phyloP scores from a whole-genome alignment of 1,140 invertebrate genomes.

The Microplitis mediator region DNA sequence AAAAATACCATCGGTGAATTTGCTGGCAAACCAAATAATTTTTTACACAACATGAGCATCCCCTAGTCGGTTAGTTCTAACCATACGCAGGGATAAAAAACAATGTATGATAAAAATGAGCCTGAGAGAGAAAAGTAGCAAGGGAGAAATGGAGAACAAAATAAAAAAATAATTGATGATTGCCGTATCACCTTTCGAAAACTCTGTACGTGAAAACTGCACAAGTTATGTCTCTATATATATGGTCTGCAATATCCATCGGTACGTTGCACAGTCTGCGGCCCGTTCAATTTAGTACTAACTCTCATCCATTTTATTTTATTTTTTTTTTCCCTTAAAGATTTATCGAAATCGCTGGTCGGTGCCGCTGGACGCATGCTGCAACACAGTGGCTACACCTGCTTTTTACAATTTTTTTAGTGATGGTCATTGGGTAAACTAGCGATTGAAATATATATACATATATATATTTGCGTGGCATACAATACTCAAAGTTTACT shows the following conservation, averaged over 20 bases:
- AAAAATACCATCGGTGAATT: slow-evolving; percentile 16
- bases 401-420: not conserved
- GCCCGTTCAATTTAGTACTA: slow-evolving; percentile 12
- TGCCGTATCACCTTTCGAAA: not conserved
- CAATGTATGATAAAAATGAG: not conserved
- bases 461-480: no score
- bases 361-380: not conserved
- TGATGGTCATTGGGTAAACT: not conserved
- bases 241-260: not conserved
- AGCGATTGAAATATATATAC: not conserved
- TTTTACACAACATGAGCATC: slow-evolving; percentile 11
- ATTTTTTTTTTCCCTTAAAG: not conserved
- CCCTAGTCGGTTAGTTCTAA: no score
- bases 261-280: not conserved
- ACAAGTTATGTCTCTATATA: not conserved
- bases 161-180: slow-evolving; percentile 12
- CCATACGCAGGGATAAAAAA: not conserved
- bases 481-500: no score
- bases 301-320: not conserved
- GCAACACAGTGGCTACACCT: not conserved
- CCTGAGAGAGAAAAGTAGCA: no score
- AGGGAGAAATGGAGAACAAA: not conserved
- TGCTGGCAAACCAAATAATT: slow-evolving; percentile 17
- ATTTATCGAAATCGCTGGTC: slow-evolving; percentile 19
- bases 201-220: not conserved